phyloP scores from a whole-genome alignment of 2,797 vertebrate species.

The Staurois parvus region DNA sequence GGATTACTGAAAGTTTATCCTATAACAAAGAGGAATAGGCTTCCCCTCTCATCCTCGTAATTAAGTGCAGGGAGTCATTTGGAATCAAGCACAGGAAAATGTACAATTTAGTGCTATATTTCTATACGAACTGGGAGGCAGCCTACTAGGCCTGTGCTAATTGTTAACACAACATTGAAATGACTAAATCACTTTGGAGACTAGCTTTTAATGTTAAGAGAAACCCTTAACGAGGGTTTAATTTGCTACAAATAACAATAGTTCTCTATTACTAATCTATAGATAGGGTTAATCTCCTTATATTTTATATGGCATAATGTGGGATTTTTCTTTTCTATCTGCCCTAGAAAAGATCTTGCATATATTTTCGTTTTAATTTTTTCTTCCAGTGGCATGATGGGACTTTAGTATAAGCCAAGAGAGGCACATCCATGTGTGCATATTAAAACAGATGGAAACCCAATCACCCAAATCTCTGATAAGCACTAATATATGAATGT shows the following conservation, averaged over 20 bases:
- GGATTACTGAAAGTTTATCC: constrained; percentile 99
- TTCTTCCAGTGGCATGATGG: no score
- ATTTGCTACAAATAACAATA: constrained; percentile 63
- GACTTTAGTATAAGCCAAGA: no score
- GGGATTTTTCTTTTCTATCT: constrained; percentile 58
- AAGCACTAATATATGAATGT: no score
- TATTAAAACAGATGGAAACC: no score
- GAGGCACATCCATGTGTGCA: no score
- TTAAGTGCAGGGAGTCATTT: constrained; percentile 99
- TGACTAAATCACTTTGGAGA: constrained; percentile 76
- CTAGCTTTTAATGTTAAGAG: constrained; percentile 73
- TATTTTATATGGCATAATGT: constrained; percentile 19
- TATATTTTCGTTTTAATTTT: background rate
- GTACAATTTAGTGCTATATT: constrained; percentile 82
- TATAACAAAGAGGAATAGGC: constrained; percentile 99
- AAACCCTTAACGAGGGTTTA: constrained; percentile 69
- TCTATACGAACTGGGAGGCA: constrained; percentile 73
- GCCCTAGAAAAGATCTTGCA: constrained; percentile 23
- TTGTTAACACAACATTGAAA: constrained; percentile 74
- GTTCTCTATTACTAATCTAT: constrained; percentile 68
- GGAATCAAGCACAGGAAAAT: constrained; percentile 89
- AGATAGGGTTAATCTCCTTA: constrained; percentile 69
- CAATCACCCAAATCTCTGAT: no score
- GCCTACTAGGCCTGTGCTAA: constrained; percentile 73
- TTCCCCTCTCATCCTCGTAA: constrained; percentile 96